Percentiles rank a stretch among this genome's conserved stretches.
phyloP scores from a whole-genome alignment of 2,888 invertebrate genomes.

The Melolontha melolontha region DNA sequence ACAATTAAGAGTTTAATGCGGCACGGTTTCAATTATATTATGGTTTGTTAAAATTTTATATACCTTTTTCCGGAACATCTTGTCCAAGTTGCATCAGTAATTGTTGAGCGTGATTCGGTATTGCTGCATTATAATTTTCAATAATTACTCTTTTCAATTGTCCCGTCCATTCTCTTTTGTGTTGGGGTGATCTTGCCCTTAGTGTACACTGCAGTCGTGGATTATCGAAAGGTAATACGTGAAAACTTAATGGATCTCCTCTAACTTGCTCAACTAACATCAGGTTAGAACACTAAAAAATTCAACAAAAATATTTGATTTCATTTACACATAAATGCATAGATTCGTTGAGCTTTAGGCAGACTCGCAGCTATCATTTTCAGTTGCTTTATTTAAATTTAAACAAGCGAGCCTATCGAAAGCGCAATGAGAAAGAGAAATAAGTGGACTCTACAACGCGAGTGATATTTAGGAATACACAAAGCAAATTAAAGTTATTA shows the following conservation, averaged over 20 bases:
- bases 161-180: conserved; percentile 87
- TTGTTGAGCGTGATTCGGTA: conserved; percentile 94
- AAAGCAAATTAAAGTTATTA: too few species aligned
- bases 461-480: too few species aligned
- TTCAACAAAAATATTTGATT: conserved; percentile 18
- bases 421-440: too few species aligned
- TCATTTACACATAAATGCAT: conserved; percentile 12
- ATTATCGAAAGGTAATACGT: conserved; percentile 96
- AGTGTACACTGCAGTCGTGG: conserved; percentile 91
- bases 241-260: conserved; percentile 94
- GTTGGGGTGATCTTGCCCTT: conserved; percentile 84
- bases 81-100: conserved; percentile 91
- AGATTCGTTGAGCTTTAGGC: too few species aligned
- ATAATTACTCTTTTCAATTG: conserved; percentile 89
- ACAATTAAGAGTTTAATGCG: too few species aligned
- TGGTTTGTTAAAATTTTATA: background rate
- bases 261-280: conserved; percentile 97
- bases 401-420: too few species aligned
- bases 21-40: background rate
- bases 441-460: too few species aligned
- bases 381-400: too few species aligned
- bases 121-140: conserved; percentile 92
- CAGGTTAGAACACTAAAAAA: conserved; percentile 92
- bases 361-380: too few species aligned
- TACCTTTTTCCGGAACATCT: conserved; percentile 63